phyloP scores from a whole-genome alignment of 2,888 invertebrate genomes.

The Periphyllus acericola region DNA sequence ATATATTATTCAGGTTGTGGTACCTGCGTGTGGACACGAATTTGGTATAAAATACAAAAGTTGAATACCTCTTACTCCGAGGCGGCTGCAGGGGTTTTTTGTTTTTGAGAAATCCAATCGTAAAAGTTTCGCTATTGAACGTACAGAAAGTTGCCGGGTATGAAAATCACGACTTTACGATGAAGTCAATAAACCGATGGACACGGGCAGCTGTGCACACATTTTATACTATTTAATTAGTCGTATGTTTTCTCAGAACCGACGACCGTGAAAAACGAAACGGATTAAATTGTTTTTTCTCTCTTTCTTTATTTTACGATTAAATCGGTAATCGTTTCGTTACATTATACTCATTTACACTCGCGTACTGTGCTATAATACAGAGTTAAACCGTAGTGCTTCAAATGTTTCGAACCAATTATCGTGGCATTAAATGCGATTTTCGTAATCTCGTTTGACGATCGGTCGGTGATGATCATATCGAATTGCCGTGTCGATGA shows the following conservation, averaged over 20 bases:
- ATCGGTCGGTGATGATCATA: background rate
- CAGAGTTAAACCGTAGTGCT: background rate
- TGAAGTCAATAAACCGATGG: background rate
- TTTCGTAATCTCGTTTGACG: slow-evolving; percentile 16
- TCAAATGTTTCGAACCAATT: background rate
- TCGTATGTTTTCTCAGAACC: background rate
- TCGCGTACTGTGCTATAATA: no score
- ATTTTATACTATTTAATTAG: background rate
- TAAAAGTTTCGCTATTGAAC: slow-evolving; percentile 45
- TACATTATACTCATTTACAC: background rate
- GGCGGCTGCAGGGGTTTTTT: background rate
- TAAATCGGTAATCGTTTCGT: background rate
- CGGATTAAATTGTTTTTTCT: background rate
- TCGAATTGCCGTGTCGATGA: background rate
- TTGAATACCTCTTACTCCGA: background rate
- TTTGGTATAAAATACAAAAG: slow-evolving; percentile 15
- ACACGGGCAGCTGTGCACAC: background rate
- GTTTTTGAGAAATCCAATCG: slow-evolving; percentile 25
- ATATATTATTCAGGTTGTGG: background rate
- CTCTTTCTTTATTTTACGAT: background rate
- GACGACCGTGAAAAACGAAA: background rate
- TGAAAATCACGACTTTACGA: slow-evolving; percentile 7
- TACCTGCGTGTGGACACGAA: background rate
- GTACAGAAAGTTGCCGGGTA: background rate
- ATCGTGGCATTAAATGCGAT: background rate